These are phyloP conservation scores for Hylaea fasciaria DNA, from an alignment of 2,888 invertebrate genomes.

Conservation along the genomic window DNA sequence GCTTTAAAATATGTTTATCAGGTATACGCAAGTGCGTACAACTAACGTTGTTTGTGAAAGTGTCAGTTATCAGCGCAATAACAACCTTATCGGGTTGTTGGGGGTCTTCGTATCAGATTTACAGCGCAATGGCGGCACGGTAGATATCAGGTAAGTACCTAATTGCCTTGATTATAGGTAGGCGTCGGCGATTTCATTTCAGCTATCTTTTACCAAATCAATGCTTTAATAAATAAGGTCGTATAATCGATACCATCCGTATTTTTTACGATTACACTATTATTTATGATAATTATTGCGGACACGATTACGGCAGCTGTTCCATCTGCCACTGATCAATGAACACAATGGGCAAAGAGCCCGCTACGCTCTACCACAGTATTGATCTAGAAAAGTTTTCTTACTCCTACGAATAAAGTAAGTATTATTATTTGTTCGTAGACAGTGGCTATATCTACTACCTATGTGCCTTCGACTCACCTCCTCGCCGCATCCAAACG, in stretches of 20 bases:
- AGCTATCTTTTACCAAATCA: constrained; percentile 16
- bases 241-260: constrained; percentile 8
- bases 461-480: too few species aligned
- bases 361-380: too few species aligned
- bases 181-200: constrained; percentile 11
- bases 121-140: constrained; percentile 15
- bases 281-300: too few species aligned
- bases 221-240: constrained; percentile 7
- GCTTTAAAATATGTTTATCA: constrained; percentile 11
- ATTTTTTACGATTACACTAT: background rate
- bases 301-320: too few species aligned
- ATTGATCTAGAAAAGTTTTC: too few species aligned
- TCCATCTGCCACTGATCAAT: background rate
- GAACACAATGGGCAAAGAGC: too few species aligned
- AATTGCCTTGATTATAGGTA: constrained; percentile 24
- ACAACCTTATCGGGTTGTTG: constrained; percentile 37
- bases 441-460: too few species aligned
- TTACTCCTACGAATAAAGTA: too few species aligned
- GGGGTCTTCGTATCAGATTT: constrained; percentile 38
- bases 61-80: constrained; percentile 25
- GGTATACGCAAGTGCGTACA: background rate
- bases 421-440: too few species aligned
- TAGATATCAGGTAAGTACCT: constrained; percentile 2
- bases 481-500: too few species aligned
- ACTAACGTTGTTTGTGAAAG: constrained; percentile 11